A percentile compares a stretch with the other conserved stretches of the same genome.
Evolutionary conservation across 2,113 vertebrate species (phyloP).

Genomic region (Caranx ignobilis): DNA sequence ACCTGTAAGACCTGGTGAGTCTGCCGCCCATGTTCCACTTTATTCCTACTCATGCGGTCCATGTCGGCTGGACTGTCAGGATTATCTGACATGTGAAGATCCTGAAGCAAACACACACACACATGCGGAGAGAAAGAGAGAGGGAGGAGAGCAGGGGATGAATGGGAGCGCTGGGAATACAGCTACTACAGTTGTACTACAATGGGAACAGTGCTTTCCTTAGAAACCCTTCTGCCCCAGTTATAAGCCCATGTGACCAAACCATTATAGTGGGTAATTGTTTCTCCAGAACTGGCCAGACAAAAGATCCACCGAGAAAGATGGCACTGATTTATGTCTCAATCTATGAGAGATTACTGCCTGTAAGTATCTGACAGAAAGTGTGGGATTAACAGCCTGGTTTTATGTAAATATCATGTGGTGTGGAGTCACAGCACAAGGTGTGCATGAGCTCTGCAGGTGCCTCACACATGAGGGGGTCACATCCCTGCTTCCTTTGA

Average conservation of each 20-base stretch:
- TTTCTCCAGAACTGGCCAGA: constrained; percentile 51
- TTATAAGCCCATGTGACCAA: constrained; percentile 77
- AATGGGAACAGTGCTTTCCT: constrained; percentile 80
- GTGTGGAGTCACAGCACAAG: background rate
- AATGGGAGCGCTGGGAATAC: constrained; percentile 72
- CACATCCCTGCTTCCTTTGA: constrained; percentile 21
- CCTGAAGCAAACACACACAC: constrained; percentile 67
- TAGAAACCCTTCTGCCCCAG: constrained; percentile 78
- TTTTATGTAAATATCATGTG: background rate
- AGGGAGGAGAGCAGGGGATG: constrained; percentile 36
- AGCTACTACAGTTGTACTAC: constrained; percentile 77
- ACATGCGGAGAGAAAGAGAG: constrained; percentile 26
- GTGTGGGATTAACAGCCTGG: background rate
- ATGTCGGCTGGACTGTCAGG: constrained; percentile 75
- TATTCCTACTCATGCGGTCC: constrained; percentile 76
- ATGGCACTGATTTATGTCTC: constrained; percentile 38
- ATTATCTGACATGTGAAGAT: constrained; percentile 74
- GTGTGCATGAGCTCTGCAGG: constrained; percentile 44
- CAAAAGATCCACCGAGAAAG: constrained; percentile 46
- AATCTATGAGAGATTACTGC: background rate
- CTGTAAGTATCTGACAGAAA: background rate
- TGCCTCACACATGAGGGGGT: constrained; percentile 20
- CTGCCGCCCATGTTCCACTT: constrained; percentile 73
- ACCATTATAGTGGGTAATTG: constrained; percentile 73
- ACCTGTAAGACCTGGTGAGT: constrained; percentile 85